Percentiles rank a stretch among this genome's conserved stretches.
These are phyloP conservation scores for Paramisgurnus dabryanus DNA, from an alignment of 2,113 vertebrate species.

Conservation along the genomic window DNA sequence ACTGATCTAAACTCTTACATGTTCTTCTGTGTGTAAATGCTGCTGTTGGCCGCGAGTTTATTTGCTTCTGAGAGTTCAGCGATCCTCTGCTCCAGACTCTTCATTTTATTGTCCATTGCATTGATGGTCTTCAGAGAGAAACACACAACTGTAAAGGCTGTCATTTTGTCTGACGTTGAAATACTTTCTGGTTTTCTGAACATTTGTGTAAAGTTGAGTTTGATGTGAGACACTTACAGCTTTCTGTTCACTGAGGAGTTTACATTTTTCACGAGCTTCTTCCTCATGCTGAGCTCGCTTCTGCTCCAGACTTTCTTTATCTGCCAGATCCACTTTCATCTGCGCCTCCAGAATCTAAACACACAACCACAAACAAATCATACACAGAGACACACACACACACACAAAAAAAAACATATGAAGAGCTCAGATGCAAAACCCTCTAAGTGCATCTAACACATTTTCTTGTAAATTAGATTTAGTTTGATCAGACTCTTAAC, in stretches of 20 bases:
- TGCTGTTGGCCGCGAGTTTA: constrained; percentile 97
- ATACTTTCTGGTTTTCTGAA: too few relatives aligned
- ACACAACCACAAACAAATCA: constrained; percentile 14
- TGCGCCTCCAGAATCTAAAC: constrained; percentile 90
- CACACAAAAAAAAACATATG: too few relatives aligned
- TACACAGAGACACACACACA: constrained; percentile 17
- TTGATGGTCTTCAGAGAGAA: constrained; percentile 88
- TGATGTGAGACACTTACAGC: constrained; percentile 76
- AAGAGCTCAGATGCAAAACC: too few relatives aligned
- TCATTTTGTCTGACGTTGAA: background rate
- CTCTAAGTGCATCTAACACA: too few relatives aligned
- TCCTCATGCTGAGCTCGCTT: constrained; percentile 89
- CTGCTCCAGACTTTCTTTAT: constrained; percentile 91
- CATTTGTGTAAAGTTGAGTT: background rate
- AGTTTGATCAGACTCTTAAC: too few relatives aligned
- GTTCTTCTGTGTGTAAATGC: constrained; percentile 98
- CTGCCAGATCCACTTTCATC: constrained; percentile 93
- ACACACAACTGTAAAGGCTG: background rate
- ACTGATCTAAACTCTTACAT: constrained; percentile 82
- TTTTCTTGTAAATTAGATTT: too few relatives aligned
- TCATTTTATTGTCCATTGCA: constrained; percentile 98
- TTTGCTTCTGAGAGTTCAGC: constrained; percentile 96
- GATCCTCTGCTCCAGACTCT: constrained; percentile 96
- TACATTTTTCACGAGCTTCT: constrained; percentile 91
- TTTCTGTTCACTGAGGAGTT: constrained; percentile 95